Base-by-base conservation (phyloP, 2,888 invertebrate species). In the Incurvaria masculella region DNA sequence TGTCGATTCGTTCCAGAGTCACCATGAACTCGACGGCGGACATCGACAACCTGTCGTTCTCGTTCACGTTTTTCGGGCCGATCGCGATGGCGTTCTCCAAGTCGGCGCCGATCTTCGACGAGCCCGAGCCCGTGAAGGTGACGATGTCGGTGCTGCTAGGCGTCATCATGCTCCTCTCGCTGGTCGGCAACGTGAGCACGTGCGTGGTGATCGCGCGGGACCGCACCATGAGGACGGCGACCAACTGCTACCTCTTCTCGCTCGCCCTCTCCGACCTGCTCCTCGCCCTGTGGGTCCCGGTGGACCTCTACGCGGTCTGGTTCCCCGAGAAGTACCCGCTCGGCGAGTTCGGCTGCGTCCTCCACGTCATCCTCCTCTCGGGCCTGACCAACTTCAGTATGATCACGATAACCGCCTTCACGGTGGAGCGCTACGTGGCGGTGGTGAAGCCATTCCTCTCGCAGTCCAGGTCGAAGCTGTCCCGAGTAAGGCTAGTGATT, bases 351-450 rank as follows among this genome's bases (percentile, higher is more conserved):
- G 88, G 91, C 48, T 94, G 94, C 68, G 76, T 88, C 10, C 61
- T 88, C 38, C 83, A 84, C 58, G 87, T 87, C 48, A 81, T 92
- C 45, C 81, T 91, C 1, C 88, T 91, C 48, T 93, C 94, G 65
- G 87, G 88, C n/a, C 82, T 89, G 1, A 85, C 88, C 49, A 89
- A 89, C 63, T 89, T 90, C 10, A 91, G 92, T 4, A 88, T 94
- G 0, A 72, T 90, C 21, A 89, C 88, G 2, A 94, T 94, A 53
- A 88, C 91, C 0, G 91, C 92, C 0, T 93, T 94, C 65, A 94
- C 89, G 0, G 82, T 93, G 11, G 94, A 95, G 66, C 82, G 94
- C 33, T 95, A 92, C 64, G 81, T 92, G 14, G 91, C 91, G 4
- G 89, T 93, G 45, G 89, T 89, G 49, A 88, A 88, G 67, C 94